Evolutionary conservation across 2,797 vertebrate species (phyloP), one percentile per base, ranked within the genome.

Genomic region (Orestias chungarensis): DNA sequence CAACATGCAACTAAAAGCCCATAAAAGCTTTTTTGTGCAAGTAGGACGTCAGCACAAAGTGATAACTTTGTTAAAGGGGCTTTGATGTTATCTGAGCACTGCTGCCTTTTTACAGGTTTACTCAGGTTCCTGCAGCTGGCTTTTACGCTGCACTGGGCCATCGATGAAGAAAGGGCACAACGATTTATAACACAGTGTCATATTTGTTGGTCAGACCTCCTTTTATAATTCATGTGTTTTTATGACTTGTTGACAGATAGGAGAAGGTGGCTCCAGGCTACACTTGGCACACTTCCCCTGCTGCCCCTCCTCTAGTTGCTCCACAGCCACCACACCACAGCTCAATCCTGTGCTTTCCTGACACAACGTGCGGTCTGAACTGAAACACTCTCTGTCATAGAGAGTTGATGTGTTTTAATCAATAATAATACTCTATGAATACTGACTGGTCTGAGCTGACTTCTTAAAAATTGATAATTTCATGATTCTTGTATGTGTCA

Each of bases 71-170:
- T 64, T 79, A 82, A 81, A 78, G 55, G 74, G 84, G 74, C 86
- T 90, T 88, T 89, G 79, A 90, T 86, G 88, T 82, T 78, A 89
- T 84, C 83, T 77, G 86, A 87, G 82, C 66, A 62, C 73, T 44
- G 75, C 59, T 62, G 80, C 73, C 67, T 74, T 29, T 1, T 87
- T 78, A 84, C n/a, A 67, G 1, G 18, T 70, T 75, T 61, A 33
- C 87, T n/a, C 62, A 57, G 69, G 79, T 91, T 89, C 75, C 86
- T 20, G 50, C 57, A 78, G 72, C 68, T 66, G 74, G 38, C n/a
- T 61, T 67, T 25, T 23, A 68, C 61, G 71, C 65, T 46, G 62
- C 29, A 44, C 18, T 1, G 23, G 7, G 18, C n/a, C 27, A 29
- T 38, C 47, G 10, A 55, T 10, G 68, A 25, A 64, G 33, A 74